These are phyloP conservation scores for Bubo scandiacus DNA, from an alignment of 2,113 vertebrate genomes.

Conservation along the genomic window DNA sequence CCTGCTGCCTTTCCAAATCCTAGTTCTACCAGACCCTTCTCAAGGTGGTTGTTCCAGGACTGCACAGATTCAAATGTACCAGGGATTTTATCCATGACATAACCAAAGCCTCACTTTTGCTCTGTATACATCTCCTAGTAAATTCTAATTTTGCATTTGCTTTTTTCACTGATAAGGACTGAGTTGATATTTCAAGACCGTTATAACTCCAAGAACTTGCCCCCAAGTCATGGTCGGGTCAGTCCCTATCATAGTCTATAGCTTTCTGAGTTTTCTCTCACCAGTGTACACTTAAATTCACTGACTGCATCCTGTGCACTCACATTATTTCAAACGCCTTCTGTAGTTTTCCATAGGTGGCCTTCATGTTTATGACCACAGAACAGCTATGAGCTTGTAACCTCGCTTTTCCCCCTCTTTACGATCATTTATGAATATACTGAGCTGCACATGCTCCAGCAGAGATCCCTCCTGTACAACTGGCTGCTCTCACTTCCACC, in stretches of 20 bases:
- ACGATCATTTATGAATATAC: not conserved
- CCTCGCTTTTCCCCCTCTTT: accelerated
- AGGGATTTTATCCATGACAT: not conserved
- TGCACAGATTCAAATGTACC: not conserved
- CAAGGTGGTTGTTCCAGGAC: not conserved
- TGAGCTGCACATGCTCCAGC: not conserved
- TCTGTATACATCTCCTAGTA: not conserved
- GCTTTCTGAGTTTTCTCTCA: not conserved
- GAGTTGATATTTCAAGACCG: not conserved
- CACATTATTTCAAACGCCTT: not conserved
- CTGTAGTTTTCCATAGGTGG: not conserved
- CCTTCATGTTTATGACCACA: not conserved
- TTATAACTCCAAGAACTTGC: not conserved
- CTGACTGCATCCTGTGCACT: not conserved
- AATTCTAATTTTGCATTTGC: not conserved
- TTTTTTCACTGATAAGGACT: not conserved
- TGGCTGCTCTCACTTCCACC: not conserved
- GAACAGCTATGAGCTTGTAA: not conserved
- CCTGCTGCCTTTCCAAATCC: not conserved
- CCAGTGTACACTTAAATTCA: not conserved
- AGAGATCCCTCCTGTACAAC: not conserved
- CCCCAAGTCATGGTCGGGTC: not conserved
- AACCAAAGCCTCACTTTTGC: not conserved
- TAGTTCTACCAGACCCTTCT: not conserved
- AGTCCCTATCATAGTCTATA: not conserved